Evolutionary conservation across 2,113 vertebrate species (phyloP).

Genomic region (Typhlomys cinereus): DNA sequence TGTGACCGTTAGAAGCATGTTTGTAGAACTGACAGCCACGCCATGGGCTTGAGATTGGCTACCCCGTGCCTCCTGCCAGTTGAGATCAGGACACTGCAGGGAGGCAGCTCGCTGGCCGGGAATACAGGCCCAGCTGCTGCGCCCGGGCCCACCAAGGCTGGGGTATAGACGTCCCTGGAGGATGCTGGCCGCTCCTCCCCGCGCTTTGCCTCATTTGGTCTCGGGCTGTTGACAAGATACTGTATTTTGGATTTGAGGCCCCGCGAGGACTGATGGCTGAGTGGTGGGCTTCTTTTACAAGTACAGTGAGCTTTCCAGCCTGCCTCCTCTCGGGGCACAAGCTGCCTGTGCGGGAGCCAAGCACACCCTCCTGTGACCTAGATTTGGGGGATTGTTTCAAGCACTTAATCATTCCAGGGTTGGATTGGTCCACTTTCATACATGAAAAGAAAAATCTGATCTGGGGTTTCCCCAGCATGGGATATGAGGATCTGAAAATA

Average conservation of each 20-base stretch:
- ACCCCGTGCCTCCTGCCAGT: fast-evolving
- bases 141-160: not conserved
- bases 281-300: not conserved
- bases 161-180: not conserved
- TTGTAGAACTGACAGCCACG: not conserved
- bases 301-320: not conserved
- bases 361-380: not conserved
- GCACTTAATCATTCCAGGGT: not conserved
- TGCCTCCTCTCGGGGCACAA: not conserved
- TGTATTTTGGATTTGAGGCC: not conserved
- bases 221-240: not conserved
- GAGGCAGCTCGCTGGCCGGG: no score
- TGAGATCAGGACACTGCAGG: fast-evolving
- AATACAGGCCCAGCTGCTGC: not conserved
- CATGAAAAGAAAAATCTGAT: not conserved
- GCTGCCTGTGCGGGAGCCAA: not conserved
- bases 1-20: not conserved
- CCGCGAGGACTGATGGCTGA: not conserved
- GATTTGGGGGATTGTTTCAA: not conserved
- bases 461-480: not conserved
- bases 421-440: not conserved
- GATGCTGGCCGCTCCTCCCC: not conserved
- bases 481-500: not conserved
- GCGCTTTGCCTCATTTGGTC: no score
- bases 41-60: not conserved